Evolutionary conservation across 37 sponge, comb jelly and placozoan genomes (phyloP), one percentile per base, ranked within the genome.

Genomic region (Agelas oroides): DNA sequence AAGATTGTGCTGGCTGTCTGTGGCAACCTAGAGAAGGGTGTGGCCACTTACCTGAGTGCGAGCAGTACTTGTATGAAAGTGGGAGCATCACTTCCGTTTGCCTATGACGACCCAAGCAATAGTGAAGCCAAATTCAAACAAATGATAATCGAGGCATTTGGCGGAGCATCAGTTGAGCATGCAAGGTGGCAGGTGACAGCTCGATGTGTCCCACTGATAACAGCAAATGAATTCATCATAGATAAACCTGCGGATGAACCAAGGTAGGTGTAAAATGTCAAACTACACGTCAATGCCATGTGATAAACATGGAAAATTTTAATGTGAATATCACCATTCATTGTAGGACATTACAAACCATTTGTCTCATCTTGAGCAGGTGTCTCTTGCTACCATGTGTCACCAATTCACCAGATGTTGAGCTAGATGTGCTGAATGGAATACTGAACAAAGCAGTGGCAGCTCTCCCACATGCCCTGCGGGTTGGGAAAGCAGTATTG

Each of bases 71-170:
- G 75, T 11, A 31, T 24, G 23, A 41, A 73, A 3, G 21, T 73
- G 53, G 53, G 75, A 25, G 75, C 53, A 73, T 41, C 75, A 24
- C 23, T 69, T 19, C 70, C 70, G 21, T 69, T 69, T 31, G 70
- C 70, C 8, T 69, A 69, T 23, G 75, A 73, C 39, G 75, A 73
- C 40, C 75, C 75, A 73, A 73, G 75, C 75, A 73, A 73, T 53
- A 73, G 53, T 53, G 53, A 41, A 23, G 53, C 40, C 1, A 69
- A 69, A 69, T 53, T 73, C 53, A 73, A 73, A 11, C 75, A 73
- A 28, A 73, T 73, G 46, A 36, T 73, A 38, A 73, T 73, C 23
- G 53, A 73, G 24, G 75, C 75, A 41, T 73, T 73, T 53, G 75
- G 75, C 21, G 75, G 75, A 40, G 75, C 46, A 23, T 41, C 46